Evolutionary conservation across 1,140 invertebrate species (phyloP).

Genomic region (Paracyclopina nana): DNA sequence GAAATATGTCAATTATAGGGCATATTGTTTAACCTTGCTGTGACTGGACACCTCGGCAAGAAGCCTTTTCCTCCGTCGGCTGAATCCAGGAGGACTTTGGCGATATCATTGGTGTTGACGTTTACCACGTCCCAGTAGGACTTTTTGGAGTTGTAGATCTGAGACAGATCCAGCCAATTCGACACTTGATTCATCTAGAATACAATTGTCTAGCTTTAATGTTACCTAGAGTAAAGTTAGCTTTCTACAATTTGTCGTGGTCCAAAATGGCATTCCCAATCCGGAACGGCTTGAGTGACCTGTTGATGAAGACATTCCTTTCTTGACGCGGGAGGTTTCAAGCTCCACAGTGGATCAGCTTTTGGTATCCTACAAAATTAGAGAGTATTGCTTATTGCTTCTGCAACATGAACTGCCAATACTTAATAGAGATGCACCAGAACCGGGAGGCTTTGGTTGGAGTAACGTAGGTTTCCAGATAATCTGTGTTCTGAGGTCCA

Average conservation of each 20-base stretch:
- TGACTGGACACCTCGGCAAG: too few species aligned
- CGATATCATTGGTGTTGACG: too few species aligned
- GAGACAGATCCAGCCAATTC: constrained; percentile 71
- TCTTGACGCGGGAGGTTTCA: not conserved
- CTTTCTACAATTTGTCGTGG: not conserved
- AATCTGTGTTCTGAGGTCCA: not conserved
- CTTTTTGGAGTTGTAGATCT: constrained; percentile 46
- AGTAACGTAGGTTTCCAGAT: not conserved
- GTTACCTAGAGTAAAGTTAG: not conserved
- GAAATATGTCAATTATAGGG: too few species aligned
- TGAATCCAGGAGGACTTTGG: too few species aligned
- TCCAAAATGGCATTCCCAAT: not conserved
- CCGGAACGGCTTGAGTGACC: not conserved
- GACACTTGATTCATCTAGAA: constrained; percentile 54
- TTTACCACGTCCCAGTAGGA: not conserved
- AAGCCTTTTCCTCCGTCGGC: too few species aligned
- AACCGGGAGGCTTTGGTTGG: not conserved
- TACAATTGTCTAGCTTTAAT: not conserved
- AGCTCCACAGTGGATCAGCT: not conserved
- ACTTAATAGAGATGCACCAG: not conserved
- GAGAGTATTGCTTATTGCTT: not conserved
- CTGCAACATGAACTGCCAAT: not conserved
- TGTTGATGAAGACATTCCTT: not conserved
- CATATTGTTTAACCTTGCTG: too few species aligned
- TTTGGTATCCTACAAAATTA: not conserved